Base-by-base conservation (phyloP, 2,888 invertebrate genomes). In the Arctia plantaginis region DNA sequence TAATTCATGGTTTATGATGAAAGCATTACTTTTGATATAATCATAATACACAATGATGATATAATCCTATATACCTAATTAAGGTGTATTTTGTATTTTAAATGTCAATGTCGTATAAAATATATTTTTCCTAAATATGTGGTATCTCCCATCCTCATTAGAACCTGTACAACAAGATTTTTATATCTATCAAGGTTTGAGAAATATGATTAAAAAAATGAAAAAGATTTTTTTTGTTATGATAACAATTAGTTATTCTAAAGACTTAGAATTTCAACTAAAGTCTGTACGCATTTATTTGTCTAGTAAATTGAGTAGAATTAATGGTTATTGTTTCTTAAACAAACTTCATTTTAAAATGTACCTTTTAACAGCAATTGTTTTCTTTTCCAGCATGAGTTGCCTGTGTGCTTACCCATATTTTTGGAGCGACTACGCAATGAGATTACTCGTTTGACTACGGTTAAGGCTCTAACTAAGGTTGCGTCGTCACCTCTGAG, bases 391-490 rank as follows among this genome's bases (percentile, higher is more conserved):
- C 90, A 96, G 93, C 91, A 95, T 71, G 98, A 99, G 91, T 96
- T 99, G 73, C 97, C 97, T 1, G 97, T 97, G 10, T 99, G 99
- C 91, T 96, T 99, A 80, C 99, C 99, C 13, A 98, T 99, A 89
- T 99, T 99, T 91, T 95, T 99, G 91, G 99, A 99, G 90, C 97
- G 99, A 84, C 95, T 99, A 73, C 97, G 98, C 82, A 99, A 99
- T 91, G 99, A 99, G 96, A 99, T 99, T 72, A 99, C 99, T 0
- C 97, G 99, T 39, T 96, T 99, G 55, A 99, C 99, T 8, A 98
- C 99, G 4, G 99, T 99, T 0, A 99, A 99, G 91, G 99, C 99
- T 15, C 95, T 99, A 20, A 99, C 98, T 12, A 98, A 99, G 96
- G 98, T 99, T 73, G 99, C 99, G 41, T 98, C 98, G 0, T 99